These are phyloP conservation scores for Chlorodrepanis virens DNA, from an alignment of 2,113 vertebrate genomes.

Conservation along the genomic window DNA sequence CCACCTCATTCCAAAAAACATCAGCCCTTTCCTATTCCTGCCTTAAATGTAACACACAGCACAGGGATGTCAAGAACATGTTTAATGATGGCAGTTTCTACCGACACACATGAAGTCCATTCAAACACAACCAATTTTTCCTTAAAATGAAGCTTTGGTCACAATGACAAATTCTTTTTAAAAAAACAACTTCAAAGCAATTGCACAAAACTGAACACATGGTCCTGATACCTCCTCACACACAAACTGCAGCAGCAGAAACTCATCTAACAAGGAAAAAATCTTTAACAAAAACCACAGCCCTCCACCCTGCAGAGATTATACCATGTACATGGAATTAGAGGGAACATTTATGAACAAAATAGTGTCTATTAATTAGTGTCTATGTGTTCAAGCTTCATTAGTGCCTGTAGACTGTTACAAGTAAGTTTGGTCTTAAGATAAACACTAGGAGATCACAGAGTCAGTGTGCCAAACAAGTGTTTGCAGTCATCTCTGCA, in stretches of 20 bases:
- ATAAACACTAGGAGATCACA: neutral
- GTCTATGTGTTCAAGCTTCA: neutral
- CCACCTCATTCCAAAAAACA: neutral
- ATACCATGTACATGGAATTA: neutral
- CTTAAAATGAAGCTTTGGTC: conserved; percentile 31
- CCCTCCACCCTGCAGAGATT: neutral
- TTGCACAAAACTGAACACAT: neutral
- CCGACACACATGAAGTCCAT: neutral
- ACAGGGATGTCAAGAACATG: conserved; percentile 12
- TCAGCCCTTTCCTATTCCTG: neutral
- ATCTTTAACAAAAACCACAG: neutral
- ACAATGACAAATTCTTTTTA: neutral
- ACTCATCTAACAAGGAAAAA: neutral
- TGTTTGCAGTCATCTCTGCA: neutral
- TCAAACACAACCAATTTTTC: neutral
- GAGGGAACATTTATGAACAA: neutral
- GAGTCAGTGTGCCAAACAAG: neutral
- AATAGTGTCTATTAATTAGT: neutral
- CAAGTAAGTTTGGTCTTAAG: neutral
- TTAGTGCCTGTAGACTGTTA: neutral
- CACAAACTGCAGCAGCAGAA: conserved; percentile 7
- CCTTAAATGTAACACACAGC: neutral
- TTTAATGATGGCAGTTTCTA: conserved; percentile 56
- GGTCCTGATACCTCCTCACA: neutral
- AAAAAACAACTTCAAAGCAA: neutral